These are phyloP conservation scores for Tapera naevia DNA, from an alignment of 2,797 vertebrate species.

Conservation along the genomic window DNA sequence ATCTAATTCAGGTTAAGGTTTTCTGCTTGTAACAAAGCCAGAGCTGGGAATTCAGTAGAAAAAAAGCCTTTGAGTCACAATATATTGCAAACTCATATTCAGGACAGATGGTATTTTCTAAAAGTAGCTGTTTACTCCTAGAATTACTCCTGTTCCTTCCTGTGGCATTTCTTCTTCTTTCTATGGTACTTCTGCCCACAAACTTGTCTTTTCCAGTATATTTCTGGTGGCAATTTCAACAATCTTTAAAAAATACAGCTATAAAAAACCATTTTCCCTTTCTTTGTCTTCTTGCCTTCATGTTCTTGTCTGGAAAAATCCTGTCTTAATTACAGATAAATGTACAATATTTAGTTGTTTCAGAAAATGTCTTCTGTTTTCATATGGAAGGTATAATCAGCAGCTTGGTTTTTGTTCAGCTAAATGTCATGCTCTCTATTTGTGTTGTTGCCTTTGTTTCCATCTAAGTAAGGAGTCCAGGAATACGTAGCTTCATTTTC, in stretches of 20 bases:
- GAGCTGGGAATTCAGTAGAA: background rate
- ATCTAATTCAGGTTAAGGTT: background rate
- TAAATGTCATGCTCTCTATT: background rate
- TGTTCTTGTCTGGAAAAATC: background rate
- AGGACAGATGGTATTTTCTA: conserved; percentile 62
- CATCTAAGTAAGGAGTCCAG: background rate
- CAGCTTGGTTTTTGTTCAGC: conserved; percentile 14
- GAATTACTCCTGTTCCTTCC: conserved; percentile 66
- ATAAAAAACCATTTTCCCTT: background rate
- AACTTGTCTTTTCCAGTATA: conserved; percentile 45
- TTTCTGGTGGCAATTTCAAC: conserved; percentile 8
- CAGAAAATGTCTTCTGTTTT: background rate
- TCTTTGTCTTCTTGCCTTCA: background rate
- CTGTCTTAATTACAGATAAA: background rate
- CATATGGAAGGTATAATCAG: background rate
- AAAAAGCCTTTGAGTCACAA: conserved; percentile 9
- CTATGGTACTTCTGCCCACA: conserved; percentile 52
- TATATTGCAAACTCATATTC: conserved; percentile 9
- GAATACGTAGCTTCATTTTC: background rate
- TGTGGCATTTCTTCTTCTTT: conserved; percentile 51
- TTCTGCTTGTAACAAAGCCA: background rate
- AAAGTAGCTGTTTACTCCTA: conserved; percentile 65
- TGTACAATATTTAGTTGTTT: background rate
- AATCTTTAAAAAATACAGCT: background rate
- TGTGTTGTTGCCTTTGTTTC: background rate